Conservation (phyloP, 1,140 invertebrate genomes). For the Hylyphantes graminicola region DNA sequence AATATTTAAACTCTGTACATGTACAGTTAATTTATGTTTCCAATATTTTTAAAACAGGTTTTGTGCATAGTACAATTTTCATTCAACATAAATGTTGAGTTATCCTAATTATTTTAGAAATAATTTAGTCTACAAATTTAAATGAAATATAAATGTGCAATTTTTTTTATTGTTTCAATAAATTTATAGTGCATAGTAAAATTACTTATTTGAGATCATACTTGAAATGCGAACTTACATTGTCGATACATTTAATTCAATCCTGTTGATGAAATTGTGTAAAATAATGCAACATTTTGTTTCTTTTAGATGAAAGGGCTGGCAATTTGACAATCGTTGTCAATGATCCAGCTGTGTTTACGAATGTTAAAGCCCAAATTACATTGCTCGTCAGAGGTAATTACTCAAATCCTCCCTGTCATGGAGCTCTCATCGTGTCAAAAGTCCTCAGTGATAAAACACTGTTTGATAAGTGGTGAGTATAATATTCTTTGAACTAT, state of each 20-base stretch:
- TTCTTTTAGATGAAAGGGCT: conserved; percentile 83
- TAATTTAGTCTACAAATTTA: not conserved
- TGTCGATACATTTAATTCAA: no score
- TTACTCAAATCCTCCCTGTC: conserved; percentile 74
- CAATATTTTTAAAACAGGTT: not conserved
- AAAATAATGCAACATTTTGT: conserved; percentile 16
- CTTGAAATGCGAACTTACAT: not conserved
- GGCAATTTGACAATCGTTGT: conserved; percentile 90
- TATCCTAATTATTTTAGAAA: not conserved
- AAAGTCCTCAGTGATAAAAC: conserved; percentile 83
- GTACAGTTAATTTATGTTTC: not conserved
- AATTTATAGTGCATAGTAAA: not conserved
- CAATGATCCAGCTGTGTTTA: conserved; percentile 73
- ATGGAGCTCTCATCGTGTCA: conserved; percentile 87
- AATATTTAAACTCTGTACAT: not conserved
- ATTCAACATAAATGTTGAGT: no score
- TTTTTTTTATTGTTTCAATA: not conserved
- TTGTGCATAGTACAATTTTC: no score
- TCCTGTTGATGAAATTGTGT: not conserved
- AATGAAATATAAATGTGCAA: not conserved
- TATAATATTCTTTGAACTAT: conserved; percentile 15
- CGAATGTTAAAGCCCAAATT: conserved; percentile 84
- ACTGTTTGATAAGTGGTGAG: conserved; percentile 83
- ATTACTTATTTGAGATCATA: not conserved
- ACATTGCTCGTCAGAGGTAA: conserved; percentile 81